Base-by-base conservation (phyloP, 2,113 vertebrate species). In the Caranx ignobilis region DNA sequence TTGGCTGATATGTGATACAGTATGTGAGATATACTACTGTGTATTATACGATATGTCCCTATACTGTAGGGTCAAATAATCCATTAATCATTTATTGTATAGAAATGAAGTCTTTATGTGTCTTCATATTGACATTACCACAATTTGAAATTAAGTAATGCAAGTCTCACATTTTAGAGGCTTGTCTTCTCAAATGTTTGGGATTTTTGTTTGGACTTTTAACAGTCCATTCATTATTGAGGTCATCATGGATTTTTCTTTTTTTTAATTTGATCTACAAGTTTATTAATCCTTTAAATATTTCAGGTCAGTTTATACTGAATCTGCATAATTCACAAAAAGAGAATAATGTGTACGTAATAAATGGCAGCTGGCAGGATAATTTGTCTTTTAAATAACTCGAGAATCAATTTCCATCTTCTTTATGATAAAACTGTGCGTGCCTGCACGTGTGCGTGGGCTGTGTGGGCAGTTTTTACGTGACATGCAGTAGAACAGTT, bases 401-500 rank as follows among this genome's bases (percentile, higher is more conserved):
- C 9, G n/a, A 39, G 18, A 12, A 35, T 60, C 18, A n/a, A 7
- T 45, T 1, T 64, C 13, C 57, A 41, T 63, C 21, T 21, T 60
- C 34, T 10, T 16, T 21, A 11, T 45, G 45, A 50, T 45, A 4
- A 37, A 63, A 26, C 10, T 15, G 34, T 11, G 18, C 43, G n/a
- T 75, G 18, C 31, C 50, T 26, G 26, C 26, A 1, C 26, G 1
- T 26, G 26, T 26, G 26, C 26, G 26, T 26, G 26, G 8, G 7
- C 50, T 41, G 59, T 61, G 31, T 35, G 47, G 8, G 54, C 32
- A n/a, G 13, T n/a, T 43, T 77, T 18, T 57, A 1, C 5, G 1
- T 78, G 35, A 60, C 62, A 15, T 65, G 47, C 26, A 26, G 70
- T 48, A 63, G 59, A 60, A 18, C 34, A 34, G 50, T 70, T 31